Conservation (phyloP, 2,113 vertebrate genomes). For the Corydoras sp. region DNA sequence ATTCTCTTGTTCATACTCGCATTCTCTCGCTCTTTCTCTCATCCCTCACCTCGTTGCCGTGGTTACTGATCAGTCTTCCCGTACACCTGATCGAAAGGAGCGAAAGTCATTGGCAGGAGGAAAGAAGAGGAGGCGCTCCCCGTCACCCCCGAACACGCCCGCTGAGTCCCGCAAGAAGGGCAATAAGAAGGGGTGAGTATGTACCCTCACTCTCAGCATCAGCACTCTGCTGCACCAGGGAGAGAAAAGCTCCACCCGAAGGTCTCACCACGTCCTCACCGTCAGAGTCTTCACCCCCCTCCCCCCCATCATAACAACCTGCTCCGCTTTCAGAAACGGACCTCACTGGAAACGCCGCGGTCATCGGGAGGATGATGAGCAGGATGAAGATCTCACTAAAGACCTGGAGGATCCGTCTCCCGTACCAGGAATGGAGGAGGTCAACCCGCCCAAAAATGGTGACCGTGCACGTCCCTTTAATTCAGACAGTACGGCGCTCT, state of each 20-base stretch:
- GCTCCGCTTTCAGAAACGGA: slow-evolving; percentile 66
- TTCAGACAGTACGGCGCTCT: too few relatives aligned
- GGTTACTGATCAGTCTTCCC: slow-evolving; percentile 83
- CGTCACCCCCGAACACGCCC: slow-evolving; percentile 84
- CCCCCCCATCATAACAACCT: not conserved
- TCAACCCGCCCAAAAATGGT: slow-evolving; percentile 90
- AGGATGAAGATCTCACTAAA: slow-evolving; percentile 92
- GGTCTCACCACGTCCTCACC: too few relatives aligned
- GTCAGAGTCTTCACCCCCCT: too few relatives aligned
- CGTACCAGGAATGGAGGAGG: slow-evolving; percentile 91
- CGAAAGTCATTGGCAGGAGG: slow-evolving; percentile 81
- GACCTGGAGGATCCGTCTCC: slow-evolving; percentile 95
- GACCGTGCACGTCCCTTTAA: not conserved
- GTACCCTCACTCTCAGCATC: not conserved
- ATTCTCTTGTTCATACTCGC: slow-evolving; percentile 57
- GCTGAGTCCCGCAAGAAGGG: slow-evolving; percentile 89
- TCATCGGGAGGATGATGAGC: slow-evolving; percentile 88
- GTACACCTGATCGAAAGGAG: slow-evolving; percentile 93
- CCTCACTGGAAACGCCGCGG: slow-evolving; percentile 83
- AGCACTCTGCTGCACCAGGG: too few relatives aligned
- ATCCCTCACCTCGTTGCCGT: slow-evolving; percentile 65
- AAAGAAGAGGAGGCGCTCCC: slow-evolving; percentile 91
- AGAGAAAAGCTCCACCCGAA: too few relatives aligned
- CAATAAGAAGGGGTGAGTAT: slow-evolving; percentile 83
- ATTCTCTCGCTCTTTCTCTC: slow-evolving; percentile 72